Percentiles rank a stretch among this genome's conserved stretches.
Evolutionary conservation across 2,113 vertebrate species (phyloP).

Genomic region (Apistogramma diplotaenia): DNA sequence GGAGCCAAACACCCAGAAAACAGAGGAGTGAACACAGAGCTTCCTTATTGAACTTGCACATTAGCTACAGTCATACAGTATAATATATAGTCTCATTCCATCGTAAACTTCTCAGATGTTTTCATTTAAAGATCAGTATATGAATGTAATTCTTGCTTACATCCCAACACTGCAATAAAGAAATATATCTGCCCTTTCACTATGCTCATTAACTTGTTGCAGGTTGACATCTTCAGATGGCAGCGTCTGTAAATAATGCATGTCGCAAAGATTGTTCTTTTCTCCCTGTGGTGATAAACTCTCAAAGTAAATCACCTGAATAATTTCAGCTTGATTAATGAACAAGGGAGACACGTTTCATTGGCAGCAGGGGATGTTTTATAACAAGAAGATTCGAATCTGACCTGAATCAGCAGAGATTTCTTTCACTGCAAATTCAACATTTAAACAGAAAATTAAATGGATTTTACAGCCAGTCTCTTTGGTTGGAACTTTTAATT

Average conservation of each 20-base stretch:
- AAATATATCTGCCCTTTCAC: not conserved
- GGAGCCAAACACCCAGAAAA: no score
- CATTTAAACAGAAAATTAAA: not conserved
- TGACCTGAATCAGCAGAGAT: not conserved
- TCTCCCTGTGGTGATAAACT: slow-evolving; percentile 1
- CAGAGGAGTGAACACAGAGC: no score
- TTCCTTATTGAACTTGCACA: no score
- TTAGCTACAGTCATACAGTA: no score
- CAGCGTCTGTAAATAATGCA: not conserved
- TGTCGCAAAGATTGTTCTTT: not conserved
- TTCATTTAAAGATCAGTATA: not conserved
- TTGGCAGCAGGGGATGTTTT: not conserved
- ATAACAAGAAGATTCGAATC: not conserved
- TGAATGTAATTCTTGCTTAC: not conserved
- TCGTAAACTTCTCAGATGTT: not conserved
- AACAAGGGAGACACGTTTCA: not conserved
- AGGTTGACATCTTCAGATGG: not conserved
- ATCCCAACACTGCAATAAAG: not conserved
- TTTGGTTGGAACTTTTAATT: not conserved
- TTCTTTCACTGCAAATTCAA: not conserved
- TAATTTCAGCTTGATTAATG: slow-evolving; percentile 29
- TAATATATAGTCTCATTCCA: not conserved
- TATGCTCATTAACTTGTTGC: not conserved
- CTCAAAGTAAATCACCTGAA: slow-evolving; percentile 22
- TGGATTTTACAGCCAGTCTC: not conserved